Base-by-base conservation (phyloP, 2,888 invertebrate genomes). In the Abrostola tripartita region DNA sequence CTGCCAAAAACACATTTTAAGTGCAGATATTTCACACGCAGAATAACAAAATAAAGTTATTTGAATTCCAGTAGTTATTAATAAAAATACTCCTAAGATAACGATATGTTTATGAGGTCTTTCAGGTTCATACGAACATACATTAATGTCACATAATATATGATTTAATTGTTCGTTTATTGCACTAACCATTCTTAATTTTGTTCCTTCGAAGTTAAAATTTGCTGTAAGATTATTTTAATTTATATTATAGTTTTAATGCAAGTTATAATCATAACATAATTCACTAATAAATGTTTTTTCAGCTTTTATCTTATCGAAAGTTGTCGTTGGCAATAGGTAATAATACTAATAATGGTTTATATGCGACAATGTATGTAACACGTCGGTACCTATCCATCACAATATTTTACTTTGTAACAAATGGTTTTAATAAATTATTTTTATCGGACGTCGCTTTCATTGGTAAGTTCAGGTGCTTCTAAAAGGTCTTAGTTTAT, bases 91-190 rank as follows among this genome's bases (percentile, higher is more conserved):
- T 14, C 14, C 6, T 42, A 55, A 74, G 69, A 76, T 71, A 75
- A 72, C 63, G 71, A 74, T 76, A 74, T 78, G 78, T 79, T 71
- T 41, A 60, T 54, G 52, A 66, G 62, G 70, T 65, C 71, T 78
- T 79, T 77, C 68, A 78, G 78, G 78, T 79, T 79, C 75, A 78
- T 70, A 70, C 76, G 82, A 78, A 84, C 76, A 79, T 53, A 70
- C 75, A 71, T 85, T 68, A 83, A 62, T 67, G 82, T 84, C 84
- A 71, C 74, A 82, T 69, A 56, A 66, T 69, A 74, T 47, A 68
- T 82, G 81, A 85, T 82, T 85, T 83, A 80, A 86, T 86, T 79
- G 77, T 69, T 67, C 71, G 61, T 83, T 82, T 81, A 81, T 80
- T 74, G 68, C 71, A 68, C 84, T 83, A 80, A 73, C 68, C 62